Base-by-base conservation (phyloP, 1,140 invertebrate species). In the Trypoxylus dichotomus region DNA sequence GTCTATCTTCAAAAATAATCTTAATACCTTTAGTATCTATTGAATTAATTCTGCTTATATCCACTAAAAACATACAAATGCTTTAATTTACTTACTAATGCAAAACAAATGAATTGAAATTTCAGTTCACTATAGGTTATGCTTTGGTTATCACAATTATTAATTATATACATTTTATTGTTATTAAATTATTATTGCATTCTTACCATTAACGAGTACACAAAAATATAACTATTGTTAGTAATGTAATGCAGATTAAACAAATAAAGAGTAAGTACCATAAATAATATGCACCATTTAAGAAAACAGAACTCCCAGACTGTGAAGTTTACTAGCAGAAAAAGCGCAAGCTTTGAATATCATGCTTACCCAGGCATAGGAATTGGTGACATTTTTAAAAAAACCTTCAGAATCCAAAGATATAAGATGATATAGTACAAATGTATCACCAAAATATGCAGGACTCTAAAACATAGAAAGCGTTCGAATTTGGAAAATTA, bases 301-400 rank as follows among this genome's bases (percentile, higher is more conserved):
- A 29, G 24, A 13, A n/a, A 71, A 29, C 2, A 29, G 24, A 71
- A 29, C 25, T 27, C 25, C 25, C 25, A 11, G 27, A 71, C 1
- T 68, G 7, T 63, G 15, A 63, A n/a, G n/a, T 24, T 27, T 15
- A 11, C 29, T 32, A 41, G 21, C 29, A 24, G 63, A 43, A 74
- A 41, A 41, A 27, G 60, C 60, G 8, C 60, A 68, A 68, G 37
- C 41, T 74, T 74, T 41, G 37, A 74, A 15, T 27, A 60, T 19
- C 47, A 71, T 77, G 76, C 76, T 77, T 77, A 77, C 76, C 76
- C 60, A 29, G 76, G 58, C 37, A 72, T 71, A 72, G 76, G 76
- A 41, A 43, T 77, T 72, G 76, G 76, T 29, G 76, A 77, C 76
- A 77, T 77, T 71, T 77, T 72, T 47, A 37, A 41, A 63, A 58